Conservation (phyloP, 2,113 vertebrate species). For the Pseudorectes ferrugineus region DNA sequence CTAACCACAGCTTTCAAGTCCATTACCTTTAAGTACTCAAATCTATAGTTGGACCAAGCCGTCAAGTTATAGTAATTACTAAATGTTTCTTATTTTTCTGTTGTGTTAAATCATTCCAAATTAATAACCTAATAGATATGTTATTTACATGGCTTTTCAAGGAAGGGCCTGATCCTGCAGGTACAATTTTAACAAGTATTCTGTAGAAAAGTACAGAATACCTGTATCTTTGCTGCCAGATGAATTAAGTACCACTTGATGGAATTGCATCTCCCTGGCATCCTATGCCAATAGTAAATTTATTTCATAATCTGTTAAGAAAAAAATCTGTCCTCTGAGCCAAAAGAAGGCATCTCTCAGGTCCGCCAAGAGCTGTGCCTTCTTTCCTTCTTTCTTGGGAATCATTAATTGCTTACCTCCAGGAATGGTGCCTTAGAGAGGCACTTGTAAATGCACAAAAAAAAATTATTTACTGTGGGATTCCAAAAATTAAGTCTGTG, state of each 20-base stretch:
- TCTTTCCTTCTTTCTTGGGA: background rate
- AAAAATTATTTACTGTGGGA: background rate
- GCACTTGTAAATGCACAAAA: background rate
- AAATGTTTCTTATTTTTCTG: background rate
- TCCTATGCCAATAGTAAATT: background rate
- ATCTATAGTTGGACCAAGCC: background rate
- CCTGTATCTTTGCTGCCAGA: background rate
- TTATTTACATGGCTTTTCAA: background rate
- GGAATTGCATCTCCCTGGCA: background rate
- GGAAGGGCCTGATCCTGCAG: background rate
- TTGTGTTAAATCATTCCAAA: background rate
- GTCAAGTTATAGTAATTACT: background rate
- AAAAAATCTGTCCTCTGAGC: background rate
- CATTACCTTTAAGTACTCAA: background rate
- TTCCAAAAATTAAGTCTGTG: background rate
- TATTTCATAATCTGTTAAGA: background rate
- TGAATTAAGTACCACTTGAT: background rate
- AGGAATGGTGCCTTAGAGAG: background rate
- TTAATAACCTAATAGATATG: background rate
- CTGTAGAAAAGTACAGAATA: background rate
- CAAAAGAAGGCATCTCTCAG: background rate
- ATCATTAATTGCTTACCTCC: background rate
- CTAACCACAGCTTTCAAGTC: background rate
- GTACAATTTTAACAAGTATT: background rate
- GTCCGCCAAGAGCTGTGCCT: background rate